Evolutionary conservation across 2,888 invertebrate species (phyloP), one percentile per base, ranked within the genome.

Genomic region (Zele albiditarsus): DNA sequence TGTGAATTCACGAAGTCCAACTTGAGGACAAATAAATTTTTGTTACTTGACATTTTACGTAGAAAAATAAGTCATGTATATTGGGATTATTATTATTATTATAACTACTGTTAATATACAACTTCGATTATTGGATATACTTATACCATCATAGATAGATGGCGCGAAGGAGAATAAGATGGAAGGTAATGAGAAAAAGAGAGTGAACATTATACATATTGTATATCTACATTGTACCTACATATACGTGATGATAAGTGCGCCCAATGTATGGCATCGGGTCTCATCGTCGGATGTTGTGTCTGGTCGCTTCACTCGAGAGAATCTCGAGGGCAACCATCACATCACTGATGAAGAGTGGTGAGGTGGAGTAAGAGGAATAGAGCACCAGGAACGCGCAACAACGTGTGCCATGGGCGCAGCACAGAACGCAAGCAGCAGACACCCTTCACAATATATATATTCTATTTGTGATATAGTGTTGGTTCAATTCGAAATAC

Each of bases 331-430:
- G 80, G 77, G 79, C 79, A 77, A 72, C 53, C 20, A 53, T 53
- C 53, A 53, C 53, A 53, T 53, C 20, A 53, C 67, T n/a, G 16
- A 10, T 27, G 73, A 31, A 63, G 76, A 62, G 69, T 62, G 25
- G 46, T 27, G 42, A 25, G 23, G 20, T 38, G 23, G 42, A 27
- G 23, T 12, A 12, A 62, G n/a, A 20, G 20, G n/a, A 20, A 20
- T 8, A 53, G 53, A 20, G 23, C 20, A 53, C 10, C 20, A 53
- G 53, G 2, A 53, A 53, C 20, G 53, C 12, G 60, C 67, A 68
- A 80, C 84, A 81, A 80, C 85, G 84, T 84, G 83, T 84, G 77
- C 71, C 83, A 82, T 84, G 84, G 84, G 74, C 80, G 83, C 85
- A 53, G 53, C 6, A 23, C 6, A 53, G 6, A 20, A 53, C 10